phyloP scores from a whole-genome alignment of 2,888 invertebrate genomes.

The Leptinotarsa tumamoca region DNA sequence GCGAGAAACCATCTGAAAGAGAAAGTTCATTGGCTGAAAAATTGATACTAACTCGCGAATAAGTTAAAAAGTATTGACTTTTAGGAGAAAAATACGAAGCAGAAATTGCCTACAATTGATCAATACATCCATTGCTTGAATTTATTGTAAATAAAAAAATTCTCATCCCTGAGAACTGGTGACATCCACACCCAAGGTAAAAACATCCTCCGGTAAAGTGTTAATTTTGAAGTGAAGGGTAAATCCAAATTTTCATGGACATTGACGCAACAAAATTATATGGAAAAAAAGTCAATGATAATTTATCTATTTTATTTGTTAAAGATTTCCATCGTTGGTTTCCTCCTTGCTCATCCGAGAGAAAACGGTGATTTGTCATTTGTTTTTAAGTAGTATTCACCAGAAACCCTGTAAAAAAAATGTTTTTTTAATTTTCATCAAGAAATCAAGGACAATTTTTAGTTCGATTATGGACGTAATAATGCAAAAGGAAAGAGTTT shows the following conservation, averaged over 20 bases:
- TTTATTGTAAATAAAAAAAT: not conserved
- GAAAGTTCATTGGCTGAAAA: no score
- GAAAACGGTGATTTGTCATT: conserved; percentile 69
- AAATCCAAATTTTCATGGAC: not conserved
- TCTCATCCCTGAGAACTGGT: not conserved
- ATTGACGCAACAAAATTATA: not conserved
- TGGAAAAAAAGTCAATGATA: no score
- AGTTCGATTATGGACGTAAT: no score
- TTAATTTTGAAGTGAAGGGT: not conserved
- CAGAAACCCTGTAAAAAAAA: conserved; percentile 63
- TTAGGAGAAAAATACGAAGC: no score
- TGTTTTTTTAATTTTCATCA: no score
- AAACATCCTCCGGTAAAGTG: not conserved
- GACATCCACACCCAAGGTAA: not conserved
- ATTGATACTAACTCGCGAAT: no score
- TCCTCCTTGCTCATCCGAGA: conserved; percentile 19
- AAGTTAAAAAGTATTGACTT: no score
- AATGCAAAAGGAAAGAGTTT: no score
- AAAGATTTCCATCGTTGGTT: not conserved
- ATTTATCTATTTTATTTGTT: not conserved
- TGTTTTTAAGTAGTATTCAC: conserved; percentile 74
- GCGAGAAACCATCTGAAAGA: no score
- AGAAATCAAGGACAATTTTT: no score
- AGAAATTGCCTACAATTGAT: not conserved
- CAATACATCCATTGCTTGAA: not conserved